Conservation (phyloP, 2,888 invertebrate genomes). For the Dynastes hyllus region DNA sequence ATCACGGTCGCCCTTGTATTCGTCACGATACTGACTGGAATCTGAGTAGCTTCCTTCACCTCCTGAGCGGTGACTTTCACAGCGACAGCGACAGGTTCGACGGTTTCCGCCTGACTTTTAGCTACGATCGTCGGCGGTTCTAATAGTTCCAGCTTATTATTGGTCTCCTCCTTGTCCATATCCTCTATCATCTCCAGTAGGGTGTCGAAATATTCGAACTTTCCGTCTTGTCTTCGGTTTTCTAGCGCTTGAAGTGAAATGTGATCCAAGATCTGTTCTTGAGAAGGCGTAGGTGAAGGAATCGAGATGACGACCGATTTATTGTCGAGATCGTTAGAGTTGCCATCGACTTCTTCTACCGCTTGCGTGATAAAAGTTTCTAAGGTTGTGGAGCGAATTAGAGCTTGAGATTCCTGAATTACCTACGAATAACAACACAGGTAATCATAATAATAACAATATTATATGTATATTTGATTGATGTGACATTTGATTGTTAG, state of each 20-base stretch:
- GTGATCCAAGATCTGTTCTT: slow-evolving; percentile 78
- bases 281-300: slow-evolving; percentile 79
- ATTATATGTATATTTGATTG: too few species aligned
- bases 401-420: slow-evolving; percentile 66
- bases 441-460: neutral
- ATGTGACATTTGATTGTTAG: too few species aligned
- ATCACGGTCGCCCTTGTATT: slow-evolving; percentile 71
- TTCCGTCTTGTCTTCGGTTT: slow-evolving; percentile 73
- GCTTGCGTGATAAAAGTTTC: slow-evolving; percentile 76
- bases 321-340: slow-evolving; percentile 75
- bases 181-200: slow-evolving; percentile 82
- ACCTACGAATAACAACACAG: slow-evolving; percentile 55
- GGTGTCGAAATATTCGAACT: slow-evolving; percentile 77
- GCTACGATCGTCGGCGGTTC: neutral
- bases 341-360: slow-evolving; percentile 75
- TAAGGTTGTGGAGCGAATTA: slow-evolving; percentile 65
- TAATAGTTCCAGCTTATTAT: slow-evolving; percentile 16
- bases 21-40: slow-evolving; percentile 62
- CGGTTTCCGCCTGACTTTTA: neutral
- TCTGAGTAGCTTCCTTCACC: slow-evolving; percentile 54
- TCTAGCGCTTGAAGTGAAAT: slow-evolving; percentile 77
- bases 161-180: slow-evolving; percentile 60
- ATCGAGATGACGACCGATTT: slow-evolving; percentile 80
- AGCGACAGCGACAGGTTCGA: slow-evolving; percentile 7
- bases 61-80: slow-evolving; percentile 46